A percentile compares a stretch with the other conserved stretches of the same genome.
phyloP scores from a whole-genome alignment of 2,797 vertebrate genomes.

The Silurus lanzhouensis region DNA sequence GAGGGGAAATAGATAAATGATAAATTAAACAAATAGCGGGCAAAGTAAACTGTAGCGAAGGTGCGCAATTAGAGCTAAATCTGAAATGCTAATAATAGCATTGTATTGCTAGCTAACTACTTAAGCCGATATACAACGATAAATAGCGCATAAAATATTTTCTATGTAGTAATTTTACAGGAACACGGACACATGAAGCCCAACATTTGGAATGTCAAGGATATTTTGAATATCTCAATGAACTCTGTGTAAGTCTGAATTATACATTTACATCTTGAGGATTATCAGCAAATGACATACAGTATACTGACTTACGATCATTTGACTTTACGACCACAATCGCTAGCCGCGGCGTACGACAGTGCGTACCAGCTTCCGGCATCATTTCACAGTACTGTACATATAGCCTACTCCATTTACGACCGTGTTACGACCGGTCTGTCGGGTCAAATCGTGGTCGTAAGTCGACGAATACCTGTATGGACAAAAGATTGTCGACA shows the following conservation, averaged over 20 bases:
- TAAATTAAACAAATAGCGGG: neutral
- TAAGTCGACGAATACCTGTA: too few relatives aligned
- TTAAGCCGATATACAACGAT: neutral
- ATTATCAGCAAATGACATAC: too few relatives aligned
- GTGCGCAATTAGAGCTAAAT: neutral
- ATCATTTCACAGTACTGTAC: too few relatives aligned
- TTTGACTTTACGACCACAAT: too few relatives aligned
- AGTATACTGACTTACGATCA: too few relatives aligned
- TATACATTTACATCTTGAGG: neutral
- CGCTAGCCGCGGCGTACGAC: too few relatives aligned
- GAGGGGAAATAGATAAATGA: neutral
- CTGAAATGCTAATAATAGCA: neutral
- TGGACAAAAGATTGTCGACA: too few relatives aligned
- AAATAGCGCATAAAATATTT: neutral
- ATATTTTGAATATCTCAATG: slow-evolving; percentile 68
- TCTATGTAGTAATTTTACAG: neutral
- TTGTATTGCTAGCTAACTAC: neutral
- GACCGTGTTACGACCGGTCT: too few relatives aligned
- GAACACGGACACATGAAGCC: slow-evolving; percentile 66
- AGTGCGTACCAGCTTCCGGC: too few relatives aligned
- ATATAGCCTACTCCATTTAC: too few relatives aligned
- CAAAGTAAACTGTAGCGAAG: neutral
- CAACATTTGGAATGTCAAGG: slow-evolving; percentile 71
- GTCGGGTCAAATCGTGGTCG: too few relatives aligned
- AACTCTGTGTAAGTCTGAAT: slow-evolving; percentile 65